Base-by-base conservation (phyloP, 2,797 vertebrate species). In the Sebastes paucispinis region DNA sequence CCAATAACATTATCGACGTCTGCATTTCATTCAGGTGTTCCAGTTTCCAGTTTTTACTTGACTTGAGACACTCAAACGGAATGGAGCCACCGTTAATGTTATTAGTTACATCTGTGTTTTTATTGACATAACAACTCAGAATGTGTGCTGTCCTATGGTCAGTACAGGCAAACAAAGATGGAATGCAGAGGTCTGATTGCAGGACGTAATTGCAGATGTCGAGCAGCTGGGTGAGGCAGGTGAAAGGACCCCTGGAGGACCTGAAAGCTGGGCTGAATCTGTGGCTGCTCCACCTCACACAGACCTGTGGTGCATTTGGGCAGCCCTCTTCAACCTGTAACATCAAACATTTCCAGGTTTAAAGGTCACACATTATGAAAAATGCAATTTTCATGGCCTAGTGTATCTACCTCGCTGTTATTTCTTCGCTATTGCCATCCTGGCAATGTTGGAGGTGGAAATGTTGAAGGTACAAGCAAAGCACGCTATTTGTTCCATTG, bases 341-440 rank as follows among this genome's bases (percentile, higher is more conserved):
- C 62, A 75, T 75, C 85, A 80, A 74, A 80, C 27, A 58, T 24
- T 50, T 82, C 39, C 18, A 78, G 34, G 16, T 64, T 57, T 29
- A 27, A 47, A 47, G 64, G 64, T 66, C 39, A 7, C 16, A 8
- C 8, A 8, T 64, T 14, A 24, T 24, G 32, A n/a, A 64, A 64
- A 64, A 64, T 24, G 14, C 2, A 29, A 20, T 31, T 52, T 47
- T 3, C 22, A 24, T 3, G 0, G 36, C 16, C 27, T 4, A 6
- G 4, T 25, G 4, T 4, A 65, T 67, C 39, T 47, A 27, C 39
- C 13, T 32, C 8, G n/a, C 34, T 20, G 58, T 31, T 29, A 43
- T 43, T 43, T 43, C 14, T 16, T 43, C 14, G 6, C 39, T 43
- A 43, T 43, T 43, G 14, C 39, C 14, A 16, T 16, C 39, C 39